Conservation (phyloP, 2,113 vertebrate genomes). For the Melanotaenia duboulayi region DNA sequence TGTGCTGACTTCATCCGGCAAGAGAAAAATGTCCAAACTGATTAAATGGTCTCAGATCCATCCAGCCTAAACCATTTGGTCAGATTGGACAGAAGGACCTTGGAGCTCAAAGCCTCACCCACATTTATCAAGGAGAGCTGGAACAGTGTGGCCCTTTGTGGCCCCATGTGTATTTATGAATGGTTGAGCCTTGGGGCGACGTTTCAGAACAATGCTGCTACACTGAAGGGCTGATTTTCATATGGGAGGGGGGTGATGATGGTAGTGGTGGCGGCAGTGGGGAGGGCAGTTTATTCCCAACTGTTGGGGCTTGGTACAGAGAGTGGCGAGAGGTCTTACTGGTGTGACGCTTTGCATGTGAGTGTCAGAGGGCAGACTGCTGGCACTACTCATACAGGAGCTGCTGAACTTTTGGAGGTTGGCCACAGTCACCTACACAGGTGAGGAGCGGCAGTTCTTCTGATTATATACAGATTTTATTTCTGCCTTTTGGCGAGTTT, state of each 20-base stretch:
- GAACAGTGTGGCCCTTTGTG: slow-evolving; percentile 81
- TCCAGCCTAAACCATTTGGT: slow-evolving; percentile 51
- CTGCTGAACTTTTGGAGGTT: slow-evolving; percentile 29
- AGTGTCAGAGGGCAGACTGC: slow-evolving; percentile 47
- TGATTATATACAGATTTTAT: background rate
- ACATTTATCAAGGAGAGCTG: slow-evolving; percentile 57
- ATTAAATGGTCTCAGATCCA: slow-evolving; percentile 57
- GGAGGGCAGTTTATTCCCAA: slow-evolving; percentile 64
- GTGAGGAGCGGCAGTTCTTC: slow-evolving; percentile 45
- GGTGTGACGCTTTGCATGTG: slow-evolving; percentile 55
- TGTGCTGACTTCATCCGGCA: slow-evolving; percentile 12
- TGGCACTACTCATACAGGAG: slow-evolving; percentile 38
- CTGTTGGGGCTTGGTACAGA: slow-evolving; percentile 84
- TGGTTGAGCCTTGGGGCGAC: slow-evolving; percentile 67
- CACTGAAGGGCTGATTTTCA: slow-evolving; percentile 78
- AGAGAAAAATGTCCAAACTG: slow-evolving; percentile 42
- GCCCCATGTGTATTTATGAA: slow-evolving; percentile 81
- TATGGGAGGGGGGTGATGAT: slow-evolving; percentile 65
- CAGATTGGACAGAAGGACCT: slow-evolving; percentile 47
- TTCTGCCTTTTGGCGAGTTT: background rate
- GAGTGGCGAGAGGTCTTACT: slow-evolving; percentile 74
- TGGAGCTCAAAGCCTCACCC: slow-evolving; percentile 71
- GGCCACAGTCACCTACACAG: slow-evolving; percentile 56
- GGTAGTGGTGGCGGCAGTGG: slow-evolving; percentile 27
- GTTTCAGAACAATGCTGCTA: slow-evolving; percentile 81